Conservation (phyloP, 2,797 vertebrate genomes). For the Labroides dimidiatus region DNA sequence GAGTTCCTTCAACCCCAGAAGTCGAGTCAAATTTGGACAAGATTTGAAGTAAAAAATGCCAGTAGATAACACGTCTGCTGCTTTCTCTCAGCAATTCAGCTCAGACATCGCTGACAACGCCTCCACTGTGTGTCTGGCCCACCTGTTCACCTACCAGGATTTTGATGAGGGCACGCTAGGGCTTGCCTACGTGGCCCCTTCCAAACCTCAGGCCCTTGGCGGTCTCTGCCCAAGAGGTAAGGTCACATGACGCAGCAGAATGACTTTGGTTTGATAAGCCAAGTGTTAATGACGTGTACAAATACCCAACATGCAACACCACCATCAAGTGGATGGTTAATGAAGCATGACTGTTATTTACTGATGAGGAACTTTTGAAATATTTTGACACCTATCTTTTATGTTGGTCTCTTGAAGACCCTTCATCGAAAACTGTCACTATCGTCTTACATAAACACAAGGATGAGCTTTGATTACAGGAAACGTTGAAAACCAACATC, state of each 20-base stretch:
- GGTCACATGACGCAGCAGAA: constrained; percentile 17
- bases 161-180: constrained; percentile 97
- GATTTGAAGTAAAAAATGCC: background rate
- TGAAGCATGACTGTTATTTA: too few species aligned
- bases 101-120: constrained; percentile 94
- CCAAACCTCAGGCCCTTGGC: constrained; percentile 91
- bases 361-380: too few species aligned
- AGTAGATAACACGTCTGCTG: background rate
- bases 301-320: too few species aligned
- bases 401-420: too few species aligned
- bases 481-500: background rate
- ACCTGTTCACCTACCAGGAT: constrained; percentile 98
- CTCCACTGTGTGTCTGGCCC: constrained; percentile 93
- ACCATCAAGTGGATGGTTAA: too few species aligned
- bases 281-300: too few species aligned
- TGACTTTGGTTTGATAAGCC: background rate
- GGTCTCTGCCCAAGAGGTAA: constrained; percentile 96
- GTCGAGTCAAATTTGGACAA: background rate
- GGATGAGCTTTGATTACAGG: background rate
- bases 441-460: background rate
- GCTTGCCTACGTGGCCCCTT: constrained; percentile 95
- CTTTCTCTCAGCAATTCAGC: constrained; percentile 92
- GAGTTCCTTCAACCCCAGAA: background rate
- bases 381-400: too few species aligned
- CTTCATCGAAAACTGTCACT: background rate